These are phyloP conservation scores for Brachionus sp. DNA, from an alignment of 1,140 invertebrate species.

Conservation along the genomic window DNA sequence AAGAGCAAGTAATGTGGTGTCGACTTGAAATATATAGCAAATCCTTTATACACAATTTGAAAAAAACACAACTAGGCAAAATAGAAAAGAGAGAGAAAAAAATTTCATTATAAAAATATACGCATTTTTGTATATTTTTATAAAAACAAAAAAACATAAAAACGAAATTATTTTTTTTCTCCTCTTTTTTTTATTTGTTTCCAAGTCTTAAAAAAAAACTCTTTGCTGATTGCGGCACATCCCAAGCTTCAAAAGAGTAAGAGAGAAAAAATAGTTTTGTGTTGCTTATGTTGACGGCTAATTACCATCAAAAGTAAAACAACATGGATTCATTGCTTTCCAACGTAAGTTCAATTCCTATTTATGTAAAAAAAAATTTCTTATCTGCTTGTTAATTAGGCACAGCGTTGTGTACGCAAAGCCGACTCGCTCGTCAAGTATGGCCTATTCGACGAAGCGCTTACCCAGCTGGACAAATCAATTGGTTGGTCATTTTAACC, in stretches of 20 bases:
- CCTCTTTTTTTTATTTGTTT: neutral
- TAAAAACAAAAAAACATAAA: slow-evolving; percentile 24
- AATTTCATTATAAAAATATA: slow-evolving; percentile 43
- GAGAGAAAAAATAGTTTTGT: slow-evolving; percentile 32
- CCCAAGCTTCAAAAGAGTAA: slow-evolving; percentile 6
- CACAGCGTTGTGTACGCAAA: slow-evolving; percentile 5
- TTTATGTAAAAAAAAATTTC: too few species aligned
- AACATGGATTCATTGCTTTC: slow-evolving; percentile 35
- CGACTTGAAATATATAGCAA: neutral
- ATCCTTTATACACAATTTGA: neutral
- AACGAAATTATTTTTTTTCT: slow-evolving; percentile 41
- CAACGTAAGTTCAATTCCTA: slow-evolving; percentile 37
- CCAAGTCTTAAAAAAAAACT: neutral
- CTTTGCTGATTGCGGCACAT: slow-evolving; percentile 1
- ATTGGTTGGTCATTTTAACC: neutral
- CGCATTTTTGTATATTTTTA: slow-evolving; percentile 40
- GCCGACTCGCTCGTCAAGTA: slow-evolving; percentile 7
- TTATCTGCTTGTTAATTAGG: neutral
- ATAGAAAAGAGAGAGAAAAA: neutral
- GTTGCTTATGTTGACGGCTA: neutral
- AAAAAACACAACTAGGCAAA: slow-evolving; percentile 1
- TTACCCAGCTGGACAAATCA: slow-evolving; percentile 18
- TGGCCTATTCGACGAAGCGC: slow-evolving; percentile 28
- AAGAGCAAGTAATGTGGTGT: slow-evolving; percentile 1
- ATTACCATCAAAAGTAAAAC: neutral